Evolutionary conservation across 2,113 vertebrate genomes (phyloP), one percentile per base, ranked within the genome.

Genomic region (Corapipo altera): DNA sequence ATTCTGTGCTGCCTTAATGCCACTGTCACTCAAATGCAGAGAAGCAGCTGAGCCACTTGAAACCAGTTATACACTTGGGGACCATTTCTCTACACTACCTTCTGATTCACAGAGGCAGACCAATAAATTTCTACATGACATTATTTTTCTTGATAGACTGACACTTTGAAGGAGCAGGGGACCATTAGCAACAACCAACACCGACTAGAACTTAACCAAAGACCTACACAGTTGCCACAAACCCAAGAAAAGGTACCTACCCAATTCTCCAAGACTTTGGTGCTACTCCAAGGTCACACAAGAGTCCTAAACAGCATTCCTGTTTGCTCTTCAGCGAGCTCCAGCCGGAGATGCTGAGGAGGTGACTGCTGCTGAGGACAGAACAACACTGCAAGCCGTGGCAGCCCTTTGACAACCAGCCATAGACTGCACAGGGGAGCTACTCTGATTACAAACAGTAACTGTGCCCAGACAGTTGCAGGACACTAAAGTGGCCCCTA

Each of bases 1-100:
- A 94, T 96, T 95, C 93, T 93, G 93, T 94, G 87, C 91, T 80
- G 91, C 90, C 75, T 96, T 97, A 96, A 97, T 95, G 91, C 95
- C 94, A 95, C 92, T 95, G 97, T 96, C 96, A 95, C 78, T 97
- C 97, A 97, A 95, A 92, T 52, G 85, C 93, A 85, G 91, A 92
- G 80, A 95, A 96, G 93, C 96, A 96, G 96, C 97, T 85, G 92
- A 94, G 94, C 91, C 92, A 82, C 96, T 97, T 89, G 89, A 55
- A 96, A 91, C 82, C 89, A 94, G 86, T 93, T 87, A 80, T 58
- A 91, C 70, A 64, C 89, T 91, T 55, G 49, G 91, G 94, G 90
- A 94, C 79, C 93, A 89, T 93, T 86, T 75, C 89, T 88, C 88
- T 85, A 59, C 71, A 76, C 71, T 32, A 81, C 78, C 61, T 86